A percentile compares a stretch with the other conserved stretches of the same genome.
Conservation (phyloP, 2,113 vertebrate species). For the Sander lucioperca region DNA sequence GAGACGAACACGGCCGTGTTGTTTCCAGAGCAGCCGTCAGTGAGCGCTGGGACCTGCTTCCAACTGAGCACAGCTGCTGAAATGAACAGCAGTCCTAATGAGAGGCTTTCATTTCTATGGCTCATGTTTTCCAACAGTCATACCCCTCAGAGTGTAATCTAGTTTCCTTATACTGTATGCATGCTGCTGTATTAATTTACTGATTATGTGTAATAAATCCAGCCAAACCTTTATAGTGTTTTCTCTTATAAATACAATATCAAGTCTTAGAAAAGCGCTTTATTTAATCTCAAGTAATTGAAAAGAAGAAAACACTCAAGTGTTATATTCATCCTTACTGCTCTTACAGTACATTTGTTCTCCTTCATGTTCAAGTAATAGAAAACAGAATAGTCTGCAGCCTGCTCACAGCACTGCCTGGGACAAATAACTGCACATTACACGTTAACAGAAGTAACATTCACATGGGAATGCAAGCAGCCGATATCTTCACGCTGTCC, state of each 20-base stretch:
- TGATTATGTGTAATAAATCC: conserved; percentile 5
- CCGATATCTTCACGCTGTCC: conserved; percentile 20
- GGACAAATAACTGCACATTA: conserved; percentile 66
- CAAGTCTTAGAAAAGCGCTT: conserved; percentile 66
- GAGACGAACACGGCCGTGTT: neutral
- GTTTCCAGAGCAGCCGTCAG: conserved; percentile 19
- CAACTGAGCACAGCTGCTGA: conserved; percentile 48
- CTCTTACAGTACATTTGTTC: conserved; percentile 38
- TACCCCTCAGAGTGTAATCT: conserved; percentile 2
- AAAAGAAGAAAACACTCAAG: conserved; percentile 70
- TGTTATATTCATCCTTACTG: conserved; percentile 25
- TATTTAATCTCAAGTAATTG: conserved; percentile 72
- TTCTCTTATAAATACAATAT: conserved; percentile 50
- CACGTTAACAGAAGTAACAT: conserved; percentile 65
- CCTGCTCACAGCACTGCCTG: conserved; percentile 51
- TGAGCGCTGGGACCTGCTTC: conserved; percentile 25
- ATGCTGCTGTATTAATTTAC: conserved; percentile 14
- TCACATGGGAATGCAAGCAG: conserved; percentile 66
- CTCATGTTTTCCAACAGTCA: conserved; percentile 28
- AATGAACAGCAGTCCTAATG: conserved; percentile 27
- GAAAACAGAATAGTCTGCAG: conserved; percentile 67
- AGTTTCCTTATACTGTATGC: neutral
- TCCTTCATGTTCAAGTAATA: conserved; percentile 68
- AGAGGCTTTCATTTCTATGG: conserved; percentile 27
- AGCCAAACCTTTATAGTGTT: conserved; percentile 1